Percentiles rank a stretch among this genome's conserved stretches.
These are phyloP conservation scores for Campylomormyrus numenius DNA, from an alignment of 2,113 vertebrate species.

Conservation along the genomic window DNA sequence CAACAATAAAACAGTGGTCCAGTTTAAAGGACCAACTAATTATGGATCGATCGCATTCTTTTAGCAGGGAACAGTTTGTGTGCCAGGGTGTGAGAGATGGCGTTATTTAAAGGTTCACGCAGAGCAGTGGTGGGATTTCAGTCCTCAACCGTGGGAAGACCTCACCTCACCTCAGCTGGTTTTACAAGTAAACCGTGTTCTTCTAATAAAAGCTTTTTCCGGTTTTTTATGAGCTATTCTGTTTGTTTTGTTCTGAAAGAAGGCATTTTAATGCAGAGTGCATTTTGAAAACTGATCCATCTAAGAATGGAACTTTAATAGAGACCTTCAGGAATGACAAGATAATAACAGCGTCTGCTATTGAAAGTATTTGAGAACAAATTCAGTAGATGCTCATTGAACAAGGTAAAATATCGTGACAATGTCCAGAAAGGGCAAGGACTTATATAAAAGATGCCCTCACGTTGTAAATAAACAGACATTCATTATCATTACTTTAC, in stretches of 20 bases:
- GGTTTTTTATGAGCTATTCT: background rate
- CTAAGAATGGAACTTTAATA: background rate
- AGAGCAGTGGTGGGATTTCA: background rate
- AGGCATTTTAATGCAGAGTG: background rate
- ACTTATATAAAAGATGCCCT: background rate
- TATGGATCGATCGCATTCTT: background rate
- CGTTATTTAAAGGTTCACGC: background rate
- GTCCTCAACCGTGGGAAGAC: background rate
- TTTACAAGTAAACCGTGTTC: background rate
- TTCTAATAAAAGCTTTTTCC: background rate
- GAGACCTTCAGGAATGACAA: background rate
- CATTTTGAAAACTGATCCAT: background rate
- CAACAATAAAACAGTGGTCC: constrained; percentile 1
- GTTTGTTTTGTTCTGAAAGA: background rate
- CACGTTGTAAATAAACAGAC: background rate
- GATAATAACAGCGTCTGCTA: background rate
- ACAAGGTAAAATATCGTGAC: background rate
- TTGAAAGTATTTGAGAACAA: background rate
- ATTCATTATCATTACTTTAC: background rate
- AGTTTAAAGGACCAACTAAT: background rate
- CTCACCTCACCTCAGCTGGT: background rate
- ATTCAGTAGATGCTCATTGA: background rate
- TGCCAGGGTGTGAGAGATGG: background rate
- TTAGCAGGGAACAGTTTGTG: background rate
- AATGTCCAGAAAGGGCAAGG: background rate